Conservation (phyloP, 2,113 vertebrate genomes). For the Natator depressus region DNA sequence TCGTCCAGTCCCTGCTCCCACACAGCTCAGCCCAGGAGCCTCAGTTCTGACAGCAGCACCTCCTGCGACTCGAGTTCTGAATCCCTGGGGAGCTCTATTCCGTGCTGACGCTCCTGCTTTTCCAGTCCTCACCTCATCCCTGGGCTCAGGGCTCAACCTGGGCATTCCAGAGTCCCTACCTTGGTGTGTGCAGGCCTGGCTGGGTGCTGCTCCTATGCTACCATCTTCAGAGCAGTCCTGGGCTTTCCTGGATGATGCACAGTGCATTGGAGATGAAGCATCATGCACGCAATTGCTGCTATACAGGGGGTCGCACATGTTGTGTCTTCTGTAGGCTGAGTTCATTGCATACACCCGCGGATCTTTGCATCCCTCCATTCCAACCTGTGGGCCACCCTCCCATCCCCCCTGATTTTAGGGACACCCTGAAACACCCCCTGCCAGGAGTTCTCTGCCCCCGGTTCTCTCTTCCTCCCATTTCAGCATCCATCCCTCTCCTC, state of each 20-base stretch:
- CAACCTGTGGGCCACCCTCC: too few species aligned
- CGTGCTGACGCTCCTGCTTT: rapidly evolving
- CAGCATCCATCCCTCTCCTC: too few species aligned
- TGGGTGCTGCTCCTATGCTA: rapidly evolving
- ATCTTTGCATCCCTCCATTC: too few species aligned
- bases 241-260: background rate
- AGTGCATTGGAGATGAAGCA: background rate
- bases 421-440: too few species aligned
- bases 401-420: too few species aligned
- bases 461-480: too few species aligned
- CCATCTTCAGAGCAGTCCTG: rapidly evolving
- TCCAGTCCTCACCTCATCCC: rapidly evolving
- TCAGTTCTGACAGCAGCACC: rapidly evolving
- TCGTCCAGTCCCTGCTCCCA: background rate
- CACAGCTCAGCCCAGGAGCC: rapidly evolving
- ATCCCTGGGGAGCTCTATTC: rapidly evolving
- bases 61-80: rapidly evolving
- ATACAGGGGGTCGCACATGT: background rate
- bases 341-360: too few species aligned
- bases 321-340: too few species aligned
- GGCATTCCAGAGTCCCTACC: background rate
- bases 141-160: rapidly evolving
- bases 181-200: background rate
- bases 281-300: rapidly evolving
- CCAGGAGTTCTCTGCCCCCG: too few species aligned